Percentiles rank a stretch among this genome's conserved stretches.
Conservation (phyloP, 2,888 invertebrate species). For the Magallana nippona region DNA sequence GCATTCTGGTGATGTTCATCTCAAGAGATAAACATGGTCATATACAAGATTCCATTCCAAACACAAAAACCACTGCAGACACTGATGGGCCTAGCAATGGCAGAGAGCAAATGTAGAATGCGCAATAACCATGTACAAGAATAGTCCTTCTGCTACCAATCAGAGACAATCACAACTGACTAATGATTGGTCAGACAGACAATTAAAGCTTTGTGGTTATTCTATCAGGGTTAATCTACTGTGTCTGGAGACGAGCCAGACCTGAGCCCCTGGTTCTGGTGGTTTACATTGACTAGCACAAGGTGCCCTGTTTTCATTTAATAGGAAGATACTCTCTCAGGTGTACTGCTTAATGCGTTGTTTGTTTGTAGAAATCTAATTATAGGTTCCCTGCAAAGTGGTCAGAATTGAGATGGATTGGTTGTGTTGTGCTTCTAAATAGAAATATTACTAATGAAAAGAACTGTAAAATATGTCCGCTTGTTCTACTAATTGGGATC, state of each 20-base stretch:
- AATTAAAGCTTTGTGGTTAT: constrained; percentile 16
- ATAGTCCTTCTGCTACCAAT: constrained; percentile 5
- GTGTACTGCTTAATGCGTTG: constrained; percentile 8
- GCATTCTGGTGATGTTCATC: too few relatives aligned
- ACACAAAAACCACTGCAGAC: background rate
- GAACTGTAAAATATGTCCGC: too few relatives aligned
- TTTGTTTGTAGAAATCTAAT: background rate
- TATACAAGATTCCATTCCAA: too few relatives aligned
- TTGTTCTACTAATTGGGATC: too few relatives aligned
- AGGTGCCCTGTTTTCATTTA: background rate
- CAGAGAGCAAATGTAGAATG: background rate
- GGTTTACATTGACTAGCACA: background rate
- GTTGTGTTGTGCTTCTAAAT: too few relatives aligned
- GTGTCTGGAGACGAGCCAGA: background rate
- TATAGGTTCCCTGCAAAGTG: background rate
- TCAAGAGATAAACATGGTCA: too few relatives aligned
- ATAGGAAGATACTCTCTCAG: background rate
- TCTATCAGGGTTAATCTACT: constrained; percentile 9
- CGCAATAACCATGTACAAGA: background rate
- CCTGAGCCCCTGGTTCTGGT: background rate
- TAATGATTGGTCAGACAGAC: constrained; percentile 31
- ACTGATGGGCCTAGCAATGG: background rate
- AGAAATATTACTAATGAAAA: too few relatives aligned
- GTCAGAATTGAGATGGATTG: too few relatives aligned
- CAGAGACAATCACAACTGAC: constrained; percentile 5